Conservation (phyloP, 2,888 invertebrate species). For the Kuschelorhynchus macadamiae region DNA sequence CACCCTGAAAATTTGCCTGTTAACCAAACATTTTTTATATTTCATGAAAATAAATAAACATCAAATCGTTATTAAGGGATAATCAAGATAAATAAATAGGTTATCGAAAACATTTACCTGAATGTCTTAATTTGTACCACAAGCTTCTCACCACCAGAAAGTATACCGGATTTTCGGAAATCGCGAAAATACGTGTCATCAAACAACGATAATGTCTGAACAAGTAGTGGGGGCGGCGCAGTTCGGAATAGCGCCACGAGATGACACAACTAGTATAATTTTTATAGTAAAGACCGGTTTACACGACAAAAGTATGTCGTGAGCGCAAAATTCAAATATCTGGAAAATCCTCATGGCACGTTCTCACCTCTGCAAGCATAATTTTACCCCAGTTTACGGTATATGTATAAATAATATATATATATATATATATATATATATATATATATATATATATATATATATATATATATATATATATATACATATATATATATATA, state of each 20-base stretch:
- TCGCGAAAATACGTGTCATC: not conserved
- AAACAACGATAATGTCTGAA: not conserved
- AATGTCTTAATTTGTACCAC: no score
- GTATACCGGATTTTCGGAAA: not conserved
- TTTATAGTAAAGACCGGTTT: not conserved
- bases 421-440: no score
- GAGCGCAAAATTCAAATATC: not conserved
- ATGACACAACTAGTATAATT: slow-evolving; percentile 4
- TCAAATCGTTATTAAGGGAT: not conserved
- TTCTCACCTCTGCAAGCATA: no score
- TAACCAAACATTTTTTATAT: not conserved
- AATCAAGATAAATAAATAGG: not conserved
- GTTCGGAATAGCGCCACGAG: slow-evolving; percentile 19
- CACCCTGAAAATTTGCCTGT: not conserved
- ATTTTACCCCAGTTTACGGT: not conserved
- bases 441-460: no score
- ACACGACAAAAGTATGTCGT: not conserved
- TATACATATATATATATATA: no score
- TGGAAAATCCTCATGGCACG: not conserved
- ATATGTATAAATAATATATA: no score
- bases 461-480: no score
- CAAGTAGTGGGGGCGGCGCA: slow-evolving; percentile 7
- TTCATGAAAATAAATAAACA: not conserved
- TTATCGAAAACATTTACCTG: no score
- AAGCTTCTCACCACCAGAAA: no score